Conservation (phyloP, 2,888 invertebrate genomes). For the Drepana falcataria region DNA sequence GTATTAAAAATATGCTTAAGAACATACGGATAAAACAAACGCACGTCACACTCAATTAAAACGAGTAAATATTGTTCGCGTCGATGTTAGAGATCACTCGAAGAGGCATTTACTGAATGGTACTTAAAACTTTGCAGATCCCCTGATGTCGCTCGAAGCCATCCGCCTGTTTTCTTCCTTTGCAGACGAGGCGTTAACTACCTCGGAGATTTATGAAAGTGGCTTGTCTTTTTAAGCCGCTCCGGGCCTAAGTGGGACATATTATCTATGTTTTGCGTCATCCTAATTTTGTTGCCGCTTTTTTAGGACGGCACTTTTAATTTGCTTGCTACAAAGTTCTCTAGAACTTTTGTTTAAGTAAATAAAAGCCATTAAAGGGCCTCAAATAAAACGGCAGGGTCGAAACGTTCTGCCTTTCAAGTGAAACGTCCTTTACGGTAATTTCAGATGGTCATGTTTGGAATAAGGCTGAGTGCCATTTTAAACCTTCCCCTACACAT, state of each 20-base stretch:
- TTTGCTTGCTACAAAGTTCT: conserved; percentile 37
- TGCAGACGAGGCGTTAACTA: conserved; percentile 64
- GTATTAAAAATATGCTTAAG: no score
- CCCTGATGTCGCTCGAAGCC: conserved; percentile 48
- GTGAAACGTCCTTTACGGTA: conserved; percentile 29
- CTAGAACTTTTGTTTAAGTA: conserved; percentile 33
- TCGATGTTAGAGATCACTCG: conserved; percentile 52
- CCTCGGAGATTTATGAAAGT: conserved; percentile 63
- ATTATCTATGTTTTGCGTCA: conserved; percentile 53
- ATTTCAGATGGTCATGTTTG: conserved; percentile 32
- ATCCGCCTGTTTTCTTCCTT: conserved; percentile 54
- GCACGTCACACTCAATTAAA: conserved; percentile 38
- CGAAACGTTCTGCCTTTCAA: conserved; percentile 18
- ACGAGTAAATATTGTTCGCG: conserved; percentile 45
- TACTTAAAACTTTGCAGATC: conserved; percentile 58
- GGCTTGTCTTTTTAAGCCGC: conserved; percentile 58
- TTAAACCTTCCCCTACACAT: conserved; percentile 16
- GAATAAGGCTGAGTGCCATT: conserved; percentile 25
- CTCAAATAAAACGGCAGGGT: conserved; percentile 20
- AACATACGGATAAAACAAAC: conserved; percentile 12
- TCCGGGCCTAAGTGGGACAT: conserved; percentile 48
- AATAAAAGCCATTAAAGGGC: conserved; percentile 34
- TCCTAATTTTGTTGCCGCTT: conserved; percentile 48
- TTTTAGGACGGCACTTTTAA: conserved; percentile 39
- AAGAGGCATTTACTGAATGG: conserved; percentile 50